A percentile compares a stretch with the other conserved stretches of the same genome.
phyloP scores from a whole-genome alignment of 2,797 vertebrate genomes.

The Phalanger gymnotis region DNA sequence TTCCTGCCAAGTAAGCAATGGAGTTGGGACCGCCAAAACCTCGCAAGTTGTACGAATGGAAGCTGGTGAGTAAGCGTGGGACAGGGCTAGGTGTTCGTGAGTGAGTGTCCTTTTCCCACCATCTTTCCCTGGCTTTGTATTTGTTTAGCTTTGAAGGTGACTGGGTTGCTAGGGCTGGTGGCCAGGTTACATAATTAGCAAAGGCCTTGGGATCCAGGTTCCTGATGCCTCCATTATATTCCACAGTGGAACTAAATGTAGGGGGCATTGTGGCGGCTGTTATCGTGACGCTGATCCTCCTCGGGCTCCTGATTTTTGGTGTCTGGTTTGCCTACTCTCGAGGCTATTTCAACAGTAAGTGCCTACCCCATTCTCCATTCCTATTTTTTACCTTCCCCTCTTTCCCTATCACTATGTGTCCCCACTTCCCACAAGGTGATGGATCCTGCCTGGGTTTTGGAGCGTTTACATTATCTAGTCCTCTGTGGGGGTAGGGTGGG shows the following conservation, averaged over 20 bases:
- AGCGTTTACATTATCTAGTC: neutral
- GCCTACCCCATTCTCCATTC: neutral
- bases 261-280: constrained; percentile 93
- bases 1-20: constrained; percentile 88
- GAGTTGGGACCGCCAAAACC: constrained; percentile 78
- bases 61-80: constrained; percentile 87
- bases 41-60: constrained; percentile 84
- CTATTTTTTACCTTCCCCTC: neutral
- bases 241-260: constrained; percentile 89
- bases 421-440: neutral
- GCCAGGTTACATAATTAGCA: neutral
- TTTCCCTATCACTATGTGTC: neutral
- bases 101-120: neutral
- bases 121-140: neutral
- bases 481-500: neutral
- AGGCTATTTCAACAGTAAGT: constrained; percentile 93
- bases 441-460: neutral
- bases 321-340: constrained; percentile 92
- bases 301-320: constrained; percentile 86
- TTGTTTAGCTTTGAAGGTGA: no score
- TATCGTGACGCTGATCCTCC: constrained; percentile 88
- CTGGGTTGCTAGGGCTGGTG: accelerated
- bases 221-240: constrained; percentile 14
- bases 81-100: accelerated
- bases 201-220: neutral